A percentile compares a stretch with the other conserved stretches of the same genome.
Conservation (phyloP, 2,888 invertebrate genomes). For the Ophioninae sp. region DNA sequence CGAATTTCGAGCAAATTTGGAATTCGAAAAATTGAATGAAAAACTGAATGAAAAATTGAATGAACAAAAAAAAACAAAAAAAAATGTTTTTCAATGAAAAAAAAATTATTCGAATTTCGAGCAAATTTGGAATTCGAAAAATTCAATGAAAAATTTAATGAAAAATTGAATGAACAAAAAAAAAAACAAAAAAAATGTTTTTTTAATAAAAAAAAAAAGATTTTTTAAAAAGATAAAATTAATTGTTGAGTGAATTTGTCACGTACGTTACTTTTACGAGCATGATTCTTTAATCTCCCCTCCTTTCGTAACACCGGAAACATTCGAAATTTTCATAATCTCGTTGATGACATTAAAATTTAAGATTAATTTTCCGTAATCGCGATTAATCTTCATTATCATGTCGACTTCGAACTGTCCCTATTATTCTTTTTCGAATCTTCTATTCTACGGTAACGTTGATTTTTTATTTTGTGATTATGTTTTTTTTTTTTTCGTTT, state of each 20-base stretch:
- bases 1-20: too few relatives aligned
- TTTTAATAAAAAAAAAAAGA: too few relatives aligned
- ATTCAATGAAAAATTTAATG: too few relatives aligned
- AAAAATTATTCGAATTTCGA: too few relatives aligned
- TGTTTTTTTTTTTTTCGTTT: conserved; percentile 8
- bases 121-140: too few relatives aligned
- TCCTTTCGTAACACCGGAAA: background rate
- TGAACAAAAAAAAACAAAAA: too few relatives aligned
- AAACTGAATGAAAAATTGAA: too few relatives aligned
- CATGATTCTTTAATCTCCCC: conserved; percentile 11
- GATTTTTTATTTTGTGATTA: conserved; percentile 1
- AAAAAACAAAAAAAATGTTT: too few relatives aligned
- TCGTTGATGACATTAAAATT: background rate
- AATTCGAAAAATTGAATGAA: conserved; percentile 8
- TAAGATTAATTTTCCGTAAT: background rate
- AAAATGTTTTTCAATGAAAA: too few relatives aligned
- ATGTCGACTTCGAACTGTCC: conserved; percentile 3
- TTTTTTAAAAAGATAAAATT: too few relatives aligned
- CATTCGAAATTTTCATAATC: background rate
- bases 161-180: too few relatives aligned
- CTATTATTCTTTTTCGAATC: background rate
- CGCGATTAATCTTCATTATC: conserved; percentile 10
- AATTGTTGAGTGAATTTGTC: background rate
- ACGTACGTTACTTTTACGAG: conserved; percentile 18
- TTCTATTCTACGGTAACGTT: background rate